Base-by-base conservation (phyloP, 2,888 invertebrate genomes). In the Priocnemis perturbator region DNA sequence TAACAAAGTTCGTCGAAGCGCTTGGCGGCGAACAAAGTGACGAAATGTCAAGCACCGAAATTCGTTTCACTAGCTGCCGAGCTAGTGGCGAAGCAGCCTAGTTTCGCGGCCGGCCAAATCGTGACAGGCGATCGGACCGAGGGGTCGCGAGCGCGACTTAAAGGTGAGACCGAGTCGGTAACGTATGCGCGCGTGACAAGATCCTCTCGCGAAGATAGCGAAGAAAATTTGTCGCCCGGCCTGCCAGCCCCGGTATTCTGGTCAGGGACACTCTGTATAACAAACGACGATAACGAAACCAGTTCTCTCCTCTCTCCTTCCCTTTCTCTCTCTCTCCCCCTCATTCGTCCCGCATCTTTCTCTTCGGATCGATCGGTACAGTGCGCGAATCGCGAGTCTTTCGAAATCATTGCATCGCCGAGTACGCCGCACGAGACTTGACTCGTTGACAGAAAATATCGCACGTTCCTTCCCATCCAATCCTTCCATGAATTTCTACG, bases 171-270 rank as follows among this genome's bases (percentile, higher is more conserved):
- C 56, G 48, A 67, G 60, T 37, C 60, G 26, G 48, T 69, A 78
- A 78, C 69, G 72, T 76, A 72, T 78, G 70, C 71, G 69, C 69
- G 74, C 80, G 75, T 77, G 83, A 82, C 81, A 79, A 82, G 80
- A 83, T 82, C 74, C 77, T 82, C 78, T 70, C 69, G 73, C 61
- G 68, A 80, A 81, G 82, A 83, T 83, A 83, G 71, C 72, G 64
- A 68, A 70, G 81, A 81, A 81, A 83, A 83, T 83, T 83, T 82
- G 83, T 83, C 82, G 80, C 69, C 73, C 63, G 71, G 65, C 65
- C 71, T 71, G 73, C 74, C 74, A 77, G 73, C 69, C 69, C 69
- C 59, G 73, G 72, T 77, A 79, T 79, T 80, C 79, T 79, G 83
- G 81, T 81, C 82, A 83, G 81, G 82, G 82, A 83, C 75, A 75